Evolutionary conservation across 2,113 vertebrate species (phyloP).

Genomic region (Psephotus haematonotus): DNA sequence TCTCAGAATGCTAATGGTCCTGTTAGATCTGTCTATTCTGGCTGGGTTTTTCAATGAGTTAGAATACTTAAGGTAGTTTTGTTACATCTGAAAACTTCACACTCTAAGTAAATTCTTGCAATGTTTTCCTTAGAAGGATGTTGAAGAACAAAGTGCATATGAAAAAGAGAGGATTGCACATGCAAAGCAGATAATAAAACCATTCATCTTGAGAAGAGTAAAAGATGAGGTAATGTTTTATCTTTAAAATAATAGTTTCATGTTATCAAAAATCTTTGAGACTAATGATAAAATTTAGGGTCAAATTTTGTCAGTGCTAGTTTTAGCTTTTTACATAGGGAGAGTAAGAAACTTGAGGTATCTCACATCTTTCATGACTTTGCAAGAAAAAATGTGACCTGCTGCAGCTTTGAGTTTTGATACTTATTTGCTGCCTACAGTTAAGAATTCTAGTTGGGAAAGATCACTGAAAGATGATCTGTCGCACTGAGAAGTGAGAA

Average conservation of each 20-base stretch:
- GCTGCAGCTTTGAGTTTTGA: not conserved
- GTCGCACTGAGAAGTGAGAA: not conserved
- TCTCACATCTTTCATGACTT: not conserved
- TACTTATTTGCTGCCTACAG: not conserved
- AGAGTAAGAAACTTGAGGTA: not conserved
- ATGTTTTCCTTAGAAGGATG: constrained; percentile 82
- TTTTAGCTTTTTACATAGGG: not conserved
- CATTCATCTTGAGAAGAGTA: constrained; percentile 93
- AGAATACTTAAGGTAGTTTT: not conserved
- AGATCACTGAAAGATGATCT: not conserved
- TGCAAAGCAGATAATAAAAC: constrained; percentile 97
- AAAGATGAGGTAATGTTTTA: constrained; percentile 87
- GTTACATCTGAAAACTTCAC: not conserved
- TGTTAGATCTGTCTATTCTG: not conserved
- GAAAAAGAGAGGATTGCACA: constrained; percentile 93
- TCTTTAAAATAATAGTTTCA: not conserved
- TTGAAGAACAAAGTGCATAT: constrained; percentile 89
- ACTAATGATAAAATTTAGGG: not conserved
- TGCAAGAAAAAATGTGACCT: not conserved
- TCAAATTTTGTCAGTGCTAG: not conserved
- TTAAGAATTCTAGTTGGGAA: not conserved
- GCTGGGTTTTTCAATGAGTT: not conserved
- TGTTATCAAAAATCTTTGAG: not conserved
- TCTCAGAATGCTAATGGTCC: not conserved
- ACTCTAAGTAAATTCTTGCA: not conserved